Percentiles rank a stretch among this genome's conserved stretches.
Evolutionary conservation across 2,797 vertebrate species (phyloP).

Genomic region (Syngnathus rostellatus): DNA sequence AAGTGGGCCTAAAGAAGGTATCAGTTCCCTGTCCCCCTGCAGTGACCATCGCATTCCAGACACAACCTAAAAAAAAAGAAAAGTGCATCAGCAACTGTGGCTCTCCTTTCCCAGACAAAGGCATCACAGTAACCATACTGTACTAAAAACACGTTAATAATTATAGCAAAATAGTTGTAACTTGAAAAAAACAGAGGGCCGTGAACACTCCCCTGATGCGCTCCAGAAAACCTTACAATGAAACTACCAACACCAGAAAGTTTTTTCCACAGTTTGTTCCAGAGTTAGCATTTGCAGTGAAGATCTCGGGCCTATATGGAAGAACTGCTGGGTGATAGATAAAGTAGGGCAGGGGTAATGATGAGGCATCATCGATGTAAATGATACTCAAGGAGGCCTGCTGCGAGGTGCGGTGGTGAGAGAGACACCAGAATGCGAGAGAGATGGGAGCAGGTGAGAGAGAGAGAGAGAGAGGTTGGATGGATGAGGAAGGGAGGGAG

Average conservation of each 20-base stretch:
- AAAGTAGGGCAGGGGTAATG: constrained; percentile 70
- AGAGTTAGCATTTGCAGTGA: constrained; percentile 28
- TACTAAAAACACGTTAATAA: too few relatives aligned
- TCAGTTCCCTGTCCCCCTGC: too few relatives aligned
- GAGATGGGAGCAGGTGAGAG: constrained; percentile 56
- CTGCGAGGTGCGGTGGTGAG: constrained; percentile 47
- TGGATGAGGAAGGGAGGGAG: constrained; percentile 56
- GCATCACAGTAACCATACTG: too few relatives aligned
- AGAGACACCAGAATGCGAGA: constrained; percentile 56
- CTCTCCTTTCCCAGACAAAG: too few relatives aligned
- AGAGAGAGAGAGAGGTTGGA: constrained; percentile 49
- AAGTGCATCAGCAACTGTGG: too few relatives aligned
- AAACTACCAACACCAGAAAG: not conserved
- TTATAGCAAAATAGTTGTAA: too few relatives aligned
- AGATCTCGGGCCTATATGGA: constrained; percentile 35
- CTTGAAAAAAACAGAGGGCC: too few relatives aligned
- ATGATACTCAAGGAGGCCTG: constrained; percentile 77
- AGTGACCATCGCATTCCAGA: too few relatives aligned
- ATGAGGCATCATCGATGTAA: constrained; percentile 73
- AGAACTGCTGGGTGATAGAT: constrained; percentile 66
- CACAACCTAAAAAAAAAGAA: not conserved
- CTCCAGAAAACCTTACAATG: not conserved
- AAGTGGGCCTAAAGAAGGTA: not conserved
- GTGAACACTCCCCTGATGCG: too few relatives aligned
- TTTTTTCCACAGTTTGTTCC: not conserved